Conservation (phyloP, 2,113 vertebrate genomes). For the Caranx melampygus region DNA sequence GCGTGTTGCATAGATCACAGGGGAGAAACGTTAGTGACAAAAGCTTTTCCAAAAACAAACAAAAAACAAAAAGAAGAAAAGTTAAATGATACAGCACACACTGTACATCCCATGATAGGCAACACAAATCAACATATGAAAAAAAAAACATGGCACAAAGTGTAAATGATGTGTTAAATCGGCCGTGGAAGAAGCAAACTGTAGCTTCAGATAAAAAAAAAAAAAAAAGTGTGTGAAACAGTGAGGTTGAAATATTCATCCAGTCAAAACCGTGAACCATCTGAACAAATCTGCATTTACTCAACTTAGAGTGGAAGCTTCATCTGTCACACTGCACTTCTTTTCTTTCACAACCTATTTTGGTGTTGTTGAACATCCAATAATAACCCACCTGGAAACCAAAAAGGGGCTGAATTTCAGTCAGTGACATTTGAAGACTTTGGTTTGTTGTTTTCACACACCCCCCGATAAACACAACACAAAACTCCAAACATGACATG, state of each 20-base stretch:
- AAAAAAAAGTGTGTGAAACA: background rate
- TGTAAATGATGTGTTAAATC: background rate
- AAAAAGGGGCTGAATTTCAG: background rate
- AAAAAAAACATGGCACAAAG: conserved; percentile 45
- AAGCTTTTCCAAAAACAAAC: conserved; percentile 16
- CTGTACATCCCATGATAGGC: conserved; percentile 25
- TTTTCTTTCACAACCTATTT: too few relatives aligned
- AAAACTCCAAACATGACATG: background rate
- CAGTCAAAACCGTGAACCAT: background rate
- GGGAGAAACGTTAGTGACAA: conserved; percentile 27
- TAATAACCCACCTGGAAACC: background rate
- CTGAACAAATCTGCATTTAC: too few relatives aligned
- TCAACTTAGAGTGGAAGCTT: background rate
- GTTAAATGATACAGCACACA: background rate
- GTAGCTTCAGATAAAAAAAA: background rate
- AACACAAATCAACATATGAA: conserved; percentile 9
- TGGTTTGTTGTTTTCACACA: conserved; percentile 1
- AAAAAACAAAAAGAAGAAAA: background rate
- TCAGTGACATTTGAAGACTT: conserved; percentile 19
- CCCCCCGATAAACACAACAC: background rate
- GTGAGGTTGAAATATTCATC: background rate
- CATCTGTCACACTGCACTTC: background rate
- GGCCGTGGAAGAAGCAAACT: conserved; percentile 18
- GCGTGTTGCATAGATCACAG: conserved; percentile 86
- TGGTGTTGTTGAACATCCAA: background rate